A percentile compares a stretch with the other conserved stretches of the same genome.
Conservation (phyloP, 2,888 invertebrate species). For the Drosophila affinis region DNA sequence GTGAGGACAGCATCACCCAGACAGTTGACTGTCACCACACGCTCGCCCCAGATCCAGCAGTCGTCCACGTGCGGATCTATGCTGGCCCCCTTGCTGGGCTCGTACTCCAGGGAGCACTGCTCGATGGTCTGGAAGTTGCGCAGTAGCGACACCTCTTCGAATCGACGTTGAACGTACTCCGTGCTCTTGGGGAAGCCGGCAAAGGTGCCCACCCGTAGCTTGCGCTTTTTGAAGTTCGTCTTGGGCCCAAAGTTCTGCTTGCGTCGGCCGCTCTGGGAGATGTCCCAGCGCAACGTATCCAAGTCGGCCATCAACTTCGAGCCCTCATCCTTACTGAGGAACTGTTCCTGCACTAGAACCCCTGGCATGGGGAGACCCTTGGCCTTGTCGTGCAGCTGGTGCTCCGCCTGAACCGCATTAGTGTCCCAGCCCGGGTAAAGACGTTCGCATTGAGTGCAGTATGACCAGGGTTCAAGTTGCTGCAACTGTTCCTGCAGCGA, state of each 20-base stretch:
- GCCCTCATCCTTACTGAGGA: slow-evolving; percentile 90
- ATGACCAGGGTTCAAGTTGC: slow-evolving; percentile 87
- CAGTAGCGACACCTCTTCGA: slow-evolving; percentile 86
- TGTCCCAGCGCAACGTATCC: slow-evolving; percentile 93
- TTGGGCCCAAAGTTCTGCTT: slow-evolving; percentile 99
- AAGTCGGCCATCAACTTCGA: slow-evolving; percentile 87
- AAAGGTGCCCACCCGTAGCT: slow-evolving; percentile 91
- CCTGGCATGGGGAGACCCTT: slow-evolving; percentile 85
- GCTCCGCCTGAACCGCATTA: slow-evolving; percentile 85
- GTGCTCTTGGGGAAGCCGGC: slow-evolving; percentile 93
- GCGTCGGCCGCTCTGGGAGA: slow-evolving; percentile 96
- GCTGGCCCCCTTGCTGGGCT: slow-evolving; percentile 92
- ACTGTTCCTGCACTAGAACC: slow-evolving; percentile 88
- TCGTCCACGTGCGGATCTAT: slow-evolving; percentile 99
- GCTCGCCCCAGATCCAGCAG: slow-evolving; percentile 99
- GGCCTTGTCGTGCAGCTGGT: slow-evolving; percentile 86
- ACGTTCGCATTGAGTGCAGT: slow-evolving; percentile 90
- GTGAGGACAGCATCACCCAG: slow-evolving; percentile 92
- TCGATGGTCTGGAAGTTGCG: slow-evolving; percentile 93
- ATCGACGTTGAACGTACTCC: slow-evolving; percentile 90
- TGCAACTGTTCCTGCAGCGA: slow-evolving; percentile 81
- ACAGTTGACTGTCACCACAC: slow-evolving; percentile 96
- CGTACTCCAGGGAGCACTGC: slow-evolving; percentile 98
- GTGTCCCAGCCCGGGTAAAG: slow-evolving; percentile 91
- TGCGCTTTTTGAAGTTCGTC: slow-evolving; percentile 98